Evolutionary conservation across 2,888 invertebrate species (phyloP), one percentile per base, ranked within the genome.

Genomic region (Drosophila meridiana): DNA sequence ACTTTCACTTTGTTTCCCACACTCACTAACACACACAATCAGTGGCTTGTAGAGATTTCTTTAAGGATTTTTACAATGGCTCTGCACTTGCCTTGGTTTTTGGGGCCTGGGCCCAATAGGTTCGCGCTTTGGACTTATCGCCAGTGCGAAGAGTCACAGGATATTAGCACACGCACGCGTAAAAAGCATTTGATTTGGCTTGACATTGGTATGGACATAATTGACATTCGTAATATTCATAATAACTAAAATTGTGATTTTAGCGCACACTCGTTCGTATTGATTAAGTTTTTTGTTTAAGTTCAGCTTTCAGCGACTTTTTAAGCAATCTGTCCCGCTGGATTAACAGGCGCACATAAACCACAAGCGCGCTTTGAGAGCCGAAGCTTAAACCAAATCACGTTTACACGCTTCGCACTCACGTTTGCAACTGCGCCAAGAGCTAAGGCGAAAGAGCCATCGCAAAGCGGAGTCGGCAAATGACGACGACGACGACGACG

Each of bases 341-440:
- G 53, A 28, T 13, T 36, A 43, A 48, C 70, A 65, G 62, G 60
- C 69, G 59, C 14, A 62, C 55, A 65, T 62, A 59, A 58, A 32
- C 45, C 28, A 66, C 52, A 30, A 57, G 40, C 30, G 38, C 48
- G 55, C 60, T 65, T 63, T 65, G 30, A 64, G 67, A 76, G 73
- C 73, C 66, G 74, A 74, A 72, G 63, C 59, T 63, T 74, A 85
- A 78, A 73, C 74, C 63, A 76, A 87, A 87, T 87, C 82, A 92
- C 92, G 91, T 92, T 90, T 87, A 90, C 90, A 90, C 90, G 90
- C 89, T 84, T 85, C 81, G 90, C 87, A 85, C 83, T 89, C 90
- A 85, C 90, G 89, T 85, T 87, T 82, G 86, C 90, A 89, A 91
- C 90, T 91, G 90, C 87, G 76, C 66, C 83, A 72, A 73, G 73